phyloP scores from a whole-genome alignment of 2,797 vertebrate genomes.

The Parotocinclus haroldoi region DNA sequence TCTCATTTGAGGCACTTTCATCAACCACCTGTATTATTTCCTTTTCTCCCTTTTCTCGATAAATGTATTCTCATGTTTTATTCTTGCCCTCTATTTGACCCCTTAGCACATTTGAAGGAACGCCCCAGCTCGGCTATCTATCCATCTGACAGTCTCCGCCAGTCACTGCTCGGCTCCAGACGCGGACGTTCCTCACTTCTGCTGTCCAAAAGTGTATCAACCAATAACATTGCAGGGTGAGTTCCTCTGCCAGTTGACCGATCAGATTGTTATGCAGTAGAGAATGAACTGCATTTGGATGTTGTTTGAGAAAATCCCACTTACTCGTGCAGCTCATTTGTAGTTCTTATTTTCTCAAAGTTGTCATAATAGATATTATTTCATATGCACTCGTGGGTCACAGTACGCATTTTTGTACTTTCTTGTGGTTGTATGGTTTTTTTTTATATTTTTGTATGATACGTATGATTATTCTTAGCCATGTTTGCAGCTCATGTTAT shows the following conservation, averaged over 20 bases:
- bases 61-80: too few relatives aligned
- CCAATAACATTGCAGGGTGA: constrained; percentile 91
- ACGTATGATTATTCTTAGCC: constrained; percentile 1
- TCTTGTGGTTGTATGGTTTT: neutral
- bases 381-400: constrained; percentile 6
- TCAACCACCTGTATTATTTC: too few relatives aligned
- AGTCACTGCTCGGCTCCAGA: constrained; percentile 81
- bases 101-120: constrained; percentile 72
- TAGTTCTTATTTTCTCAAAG: neutral
- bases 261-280: neutral
- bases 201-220: constrained; percentile 91
- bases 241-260: constrained; percentile 9
- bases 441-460: constrained; percentile 1
- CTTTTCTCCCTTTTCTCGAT: too few relatives aligned
- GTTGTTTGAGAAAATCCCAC: too few relatives aligned
- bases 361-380: neutral
- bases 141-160: constrained; percentile 83
- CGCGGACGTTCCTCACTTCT: constrained; percentile 77
- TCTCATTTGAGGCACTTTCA: too few relatives aligned
- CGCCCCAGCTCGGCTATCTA: constrained; percentile 88
- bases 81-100: too few relatives aligned
- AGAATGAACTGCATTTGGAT: neutral
- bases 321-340: too few relatives aligned
- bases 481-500: constrained; percentile 25
- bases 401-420: neutral